Evolutionary conservation across 1,140 invertebrate genomes (phyloP), one percentile per base, ranked within the genome.

Genomic region (Sarcophaga peregrina): DNA sequence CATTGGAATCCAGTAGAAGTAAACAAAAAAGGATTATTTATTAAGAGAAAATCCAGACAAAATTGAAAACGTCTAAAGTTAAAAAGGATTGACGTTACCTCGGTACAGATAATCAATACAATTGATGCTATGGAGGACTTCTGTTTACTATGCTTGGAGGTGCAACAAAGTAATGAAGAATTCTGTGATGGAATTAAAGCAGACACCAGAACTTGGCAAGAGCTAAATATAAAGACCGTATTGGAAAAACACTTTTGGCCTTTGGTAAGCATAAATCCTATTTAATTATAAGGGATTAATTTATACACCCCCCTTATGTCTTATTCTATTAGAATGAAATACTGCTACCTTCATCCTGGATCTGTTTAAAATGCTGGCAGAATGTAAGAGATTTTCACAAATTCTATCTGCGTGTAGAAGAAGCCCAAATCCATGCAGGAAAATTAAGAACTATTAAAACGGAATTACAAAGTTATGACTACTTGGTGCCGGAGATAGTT

Each of bases 161-260:
- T 37, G n/a, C n/a, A n/a, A 37, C 25, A 37, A 37, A 37, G 25
- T 37, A 37, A 37, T 37, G 25, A 37, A 37, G 25, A 37, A 37
- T 37, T 37, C 25, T 37, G 25, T 1, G 25, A 37, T 37, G 25
- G 25, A 37, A 37, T 37, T 37, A 37, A 37, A 37, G 25, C 25
- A 37, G 25, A 37, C 25, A 37, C 25, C 4, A 37, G 25, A 37
- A 37, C 25, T 37, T 76, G 74, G 74, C 74, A 47, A 48, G 74
- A 76, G 25, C n/a, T 48, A 5, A 8, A 48, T 8, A 46, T 76
- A n/a, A 10, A 47, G 9, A 11, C 3, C 17, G 17, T 76, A 48
- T n/a, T 76, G 4, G 45, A 48, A 15, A 76, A 76, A 76, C 74
- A 76, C 48, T 76, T 76, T 17, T 76, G 45, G 74, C 45, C 46